Conservation (phyloP, 2,113 vertebrate genomes). For the Cisticola juncidis region DNA sequence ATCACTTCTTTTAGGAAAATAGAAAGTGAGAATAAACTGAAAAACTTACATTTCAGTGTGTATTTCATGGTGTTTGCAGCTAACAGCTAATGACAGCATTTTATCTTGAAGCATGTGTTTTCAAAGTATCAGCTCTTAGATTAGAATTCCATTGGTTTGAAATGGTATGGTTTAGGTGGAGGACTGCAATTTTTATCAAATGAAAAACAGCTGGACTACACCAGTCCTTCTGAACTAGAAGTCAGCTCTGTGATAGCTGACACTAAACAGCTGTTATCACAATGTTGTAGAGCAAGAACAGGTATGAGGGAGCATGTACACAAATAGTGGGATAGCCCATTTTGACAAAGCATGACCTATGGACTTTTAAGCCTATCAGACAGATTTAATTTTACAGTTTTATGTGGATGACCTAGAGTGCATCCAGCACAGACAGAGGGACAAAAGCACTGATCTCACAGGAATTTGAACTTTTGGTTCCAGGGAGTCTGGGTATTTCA, state of each 20-base stretch:
- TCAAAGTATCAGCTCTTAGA: background rate
- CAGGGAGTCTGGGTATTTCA: slow-evolving; percentile 12
- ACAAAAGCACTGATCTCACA: background rate
- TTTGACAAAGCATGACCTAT: background rate
- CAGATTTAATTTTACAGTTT: background rate
- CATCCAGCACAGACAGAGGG: background rate
- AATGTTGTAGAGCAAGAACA: background rate
- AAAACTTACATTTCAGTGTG: background rate
- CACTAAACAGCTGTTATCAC: background rate
- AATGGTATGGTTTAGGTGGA: background rate
- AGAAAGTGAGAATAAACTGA: background rate
- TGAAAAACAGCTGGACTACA: background rate
- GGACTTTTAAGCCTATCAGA: background rate
- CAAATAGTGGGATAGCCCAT: background rate
- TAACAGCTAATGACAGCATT: background rate
- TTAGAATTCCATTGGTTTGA: background rate
- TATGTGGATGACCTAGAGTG: background rate
- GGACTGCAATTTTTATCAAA: background rate
- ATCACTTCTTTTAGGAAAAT: background rate
- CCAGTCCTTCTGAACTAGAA: background rate
- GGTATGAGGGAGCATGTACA: background rate
- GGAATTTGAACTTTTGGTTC: background rate
- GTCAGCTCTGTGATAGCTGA: background rate
- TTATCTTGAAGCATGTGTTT: background rate
- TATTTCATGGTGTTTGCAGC: background rate